Evolutionary conservation across 2,113 vertebrate species (phyloP).

Genomic region (Haemorhous mexicanus): DNA sequence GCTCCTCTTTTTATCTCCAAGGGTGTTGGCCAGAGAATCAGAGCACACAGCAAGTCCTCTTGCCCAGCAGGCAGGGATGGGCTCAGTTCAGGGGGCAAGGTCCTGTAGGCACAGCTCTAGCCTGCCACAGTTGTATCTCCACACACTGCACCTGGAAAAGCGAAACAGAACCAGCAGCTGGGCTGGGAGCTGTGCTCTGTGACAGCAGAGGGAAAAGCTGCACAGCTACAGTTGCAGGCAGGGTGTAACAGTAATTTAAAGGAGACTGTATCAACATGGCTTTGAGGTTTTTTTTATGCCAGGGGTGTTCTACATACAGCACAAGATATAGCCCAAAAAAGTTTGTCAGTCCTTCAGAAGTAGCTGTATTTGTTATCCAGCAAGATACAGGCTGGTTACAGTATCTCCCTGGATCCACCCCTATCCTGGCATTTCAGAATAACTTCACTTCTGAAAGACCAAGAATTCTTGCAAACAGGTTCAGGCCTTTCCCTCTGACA

Average conservation of each 20-base stretch:
- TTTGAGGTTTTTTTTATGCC: background rate
- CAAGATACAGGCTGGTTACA: background rate
- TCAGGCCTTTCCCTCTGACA: background rate
- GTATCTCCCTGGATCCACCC: background rate
- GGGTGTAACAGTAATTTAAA: background rate
- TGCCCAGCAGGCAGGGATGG: background rate
- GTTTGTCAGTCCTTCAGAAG: background rate
- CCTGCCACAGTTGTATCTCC: background rate
- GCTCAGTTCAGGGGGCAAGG: background rate
- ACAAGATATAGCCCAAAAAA: background rate
- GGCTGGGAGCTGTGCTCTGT: background rate
- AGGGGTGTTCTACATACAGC: background rate
- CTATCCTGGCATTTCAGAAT: background rate
- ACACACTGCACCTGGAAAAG: background rate
- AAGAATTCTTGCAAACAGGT: background rate
- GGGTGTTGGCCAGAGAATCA: slow-evolving; percentile 35
- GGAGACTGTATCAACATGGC: background rate
- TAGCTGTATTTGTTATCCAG: background rate
- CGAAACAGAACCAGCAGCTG: background rate
- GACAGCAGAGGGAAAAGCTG: background rate
- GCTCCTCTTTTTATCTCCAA: background rate
- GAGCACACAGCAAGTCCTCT: slow-evolving; percentile 54
- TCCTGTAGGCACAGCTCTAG: background rate
- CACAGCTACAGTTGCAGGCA: background rate
- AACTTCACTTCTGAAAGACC: background rate